These are phyloP conservation scores for Crossocerus cetratus DNA, from an alignment of 2,888 invertebrate species.

Conservation along the genomic window DNA sequence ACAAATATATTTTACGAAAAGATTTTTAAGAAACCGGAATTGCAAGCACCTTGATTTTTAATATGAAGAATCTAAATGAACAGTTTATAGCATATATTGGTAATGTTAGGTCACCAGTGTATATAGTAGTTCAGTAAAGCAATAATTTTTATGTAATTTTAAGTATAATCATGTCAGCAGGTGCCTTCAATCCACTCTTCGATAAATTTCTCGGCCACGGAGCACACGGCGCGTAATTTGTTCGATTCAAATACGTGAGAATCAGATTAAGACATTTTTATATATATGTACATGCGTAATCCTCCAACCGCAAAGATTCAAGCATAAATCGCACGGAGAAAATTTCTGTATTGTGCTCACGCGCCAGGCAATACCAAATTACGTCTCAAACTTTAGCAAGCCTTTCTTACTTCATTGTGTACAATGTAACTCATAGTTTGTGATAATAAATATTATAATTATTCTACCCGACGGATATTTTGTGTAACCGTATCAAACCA, in stretches of 20 bases:
- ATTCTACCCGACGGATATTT: constrained; percentile 27
- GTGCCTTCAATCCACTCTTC: constrained; percentile 70
- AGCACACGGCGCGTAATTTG: no score
- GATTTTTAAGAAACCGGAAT: constrained; percentile 52
- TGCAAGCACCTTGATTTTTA: constrained; percentile 56
- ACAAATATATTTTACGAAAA: constrained; percentile 64
- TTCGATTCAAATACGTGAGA: no score
- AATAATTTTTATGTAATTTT: constrained; percentile 72
- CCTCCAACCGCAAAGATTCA: no score
- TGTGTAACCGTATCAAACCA: neutral
- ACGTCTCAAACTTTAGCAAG: constrained; percentile 55
- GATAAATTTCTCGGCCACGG: constrained; percentile 35
- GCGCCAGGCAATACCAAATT: constrained; percentile 16
- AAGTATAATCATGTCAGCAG: constrained; percentile 70
- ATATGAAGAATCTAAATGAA: constrained; percentile 37
- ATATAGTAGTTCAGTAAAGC: constrained; percentile 74
- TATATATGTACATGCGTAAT: no score
- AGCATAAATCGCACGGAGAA: no score
- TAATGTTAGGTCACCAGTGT: constrained; percentile 65
- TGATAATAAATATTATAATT: constrained; percentile 75
- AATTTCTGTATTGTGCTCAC: no score
- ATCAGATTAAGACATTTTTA: no score
- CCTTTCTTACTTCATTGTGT: constrained; percentile 70
- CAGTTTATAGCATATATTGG: constrained; percentile 40
- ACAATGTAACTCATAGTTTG: constrained; percentile 73